Percentiles rank a stretch among this genome's conserved stretches.
phyloP scores from a whole-genome alignment of 2,888 invertebrate genomes.

The Ptychoptera albimana region DNA sequence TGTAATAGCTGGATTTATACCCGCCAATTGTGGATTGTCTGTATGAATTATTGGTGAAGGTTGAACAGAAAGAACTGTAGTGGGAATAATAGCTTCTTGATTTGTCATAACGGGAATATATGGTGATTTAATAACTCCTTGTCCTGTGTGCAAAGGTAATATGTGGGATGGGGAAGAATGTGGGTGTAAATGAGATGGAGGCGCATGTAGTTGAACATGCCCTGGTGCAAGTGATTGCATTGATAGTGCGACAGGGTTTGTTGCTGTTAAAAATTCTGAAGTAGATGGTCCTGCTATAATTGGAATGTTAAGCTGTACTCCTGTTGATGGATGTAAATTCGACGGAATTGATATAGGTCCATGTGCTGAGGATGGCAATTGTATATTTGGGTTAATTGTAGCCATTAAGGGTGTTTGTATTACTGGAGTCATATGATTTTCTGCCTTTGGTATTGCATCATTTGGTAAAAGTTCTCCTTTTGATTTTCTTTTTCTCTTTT shows the following conservation, averaged over 20 bases:
- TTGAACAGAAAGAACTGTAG: conserved; percentile 9
- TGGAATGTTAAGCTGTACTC: background rate
- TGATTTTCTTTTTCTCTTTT: conserved; percentile 21
- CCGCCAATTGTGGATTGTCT: background rate
- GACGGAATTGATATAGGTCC: background rate
- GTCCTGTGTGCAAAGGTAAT: background rate
- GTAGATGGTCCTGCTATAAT: background rate
- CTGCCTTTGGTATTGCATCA: background rate
- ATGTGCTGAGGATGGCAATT: background rate
- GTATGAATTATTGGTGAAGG: conserved; percentile 5
- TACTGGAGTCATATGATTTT: conserved; percentile 13
- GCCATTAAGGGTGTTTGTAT: conserved; percentile 17
- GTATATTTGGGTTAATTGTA: conserved; percentile 10
- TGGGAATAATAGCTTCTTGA: conserved; percentile 8
- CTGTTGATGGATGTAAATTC: background rate
- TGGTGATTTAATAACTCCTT: conserved; percentile 2
- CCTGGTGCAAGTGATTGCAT: background rate
- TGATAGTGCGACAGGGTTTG: conserved; percentile 4
- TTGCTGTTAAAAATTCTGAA: background rate
- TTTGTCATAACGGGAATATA: background rate
- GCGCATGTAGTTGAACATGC: conserved; percentile 3
- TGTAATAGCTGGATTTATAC: background rate
- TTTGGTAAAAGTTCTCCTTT: conserved; percentile 10
- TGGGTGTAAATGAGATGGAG: conserved; percentile 5
- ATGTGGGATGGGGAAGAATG: background rate